Evolutionary conservation across 1,140 invertebrate genomes (phyloP).

Genomic region (Cardiocondyla obscurior): DNA sequence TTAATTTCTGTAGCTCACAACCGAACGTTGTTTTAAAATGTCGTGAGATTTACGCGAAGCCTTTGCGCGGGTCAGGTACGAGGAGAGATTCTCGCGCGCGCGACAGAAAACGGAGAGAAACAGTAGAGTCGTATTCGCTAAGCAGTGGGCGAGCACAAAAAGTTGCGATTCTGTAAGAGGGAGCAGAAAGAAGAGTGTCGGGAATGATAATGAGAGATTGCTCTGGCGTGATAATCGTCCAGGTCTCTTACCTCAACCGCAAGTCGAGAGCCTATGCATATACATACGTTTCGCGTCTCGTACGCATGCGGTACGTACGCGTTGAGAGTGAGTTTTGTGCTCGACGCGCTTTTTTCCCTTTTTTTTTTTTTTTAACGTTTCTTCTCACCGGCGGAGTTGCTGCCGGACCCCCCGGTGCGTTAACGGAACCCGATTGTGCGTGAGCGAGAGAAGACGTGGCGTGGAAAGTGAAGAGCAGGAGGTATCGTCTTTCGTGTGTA

Average conservation of each 20-base stretch:
- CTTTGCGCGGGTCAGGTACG: conserved; percentile 45
- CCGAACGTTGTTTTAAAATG: no score
- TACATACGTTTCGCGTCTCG: conserved; percentile 45
- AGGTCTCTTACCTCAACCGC: conserved; percentile 58
- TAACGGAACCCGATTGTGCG: conserved; percentile 73
- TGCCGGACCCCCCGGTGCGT: conserved; percentile 73
- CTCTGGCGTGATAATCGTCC: conserved; percentile 71
- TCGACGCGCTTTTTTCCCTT: conserved; percentile 39
- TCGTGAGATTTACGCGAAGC: not conserved
- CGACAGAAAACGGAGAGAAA: conserved; percentile 29
- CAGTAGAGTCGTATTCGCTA: conserved; percentile 35
- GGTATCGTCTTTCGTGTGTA: conserved; percentile 30
- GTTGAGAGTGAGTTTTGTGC: conserved; percentile 46
- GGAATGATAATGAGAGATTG: conserved; percentile 78
- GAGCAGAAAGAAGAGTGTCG: conserved; percentile 66
- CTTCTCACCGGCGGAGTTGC: conserved; percentile 57
- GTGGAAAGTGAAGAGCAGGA: conserved; percentile 24
- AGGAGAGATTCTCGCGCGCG: not conserved
- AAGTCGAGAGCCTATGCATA: conserved; percentile 35
- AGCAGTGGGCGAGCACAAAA: conserved; percentile 9
- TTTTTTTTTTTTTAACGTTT: conserved; percentile 69
- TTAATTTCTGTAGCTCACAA: not conserved
- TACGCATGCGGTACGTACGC: conserved; percentile 12
- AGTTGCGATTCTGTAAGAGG: conserved; percentile 61
- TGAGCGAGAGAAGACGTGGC: conserved; percentile 48